Evolutionary conservation across 2,113 vertebrate species (phyloP), one percentile per base, ranked within the genome.

Genomic region (Synodontis membranacea): DNA sequence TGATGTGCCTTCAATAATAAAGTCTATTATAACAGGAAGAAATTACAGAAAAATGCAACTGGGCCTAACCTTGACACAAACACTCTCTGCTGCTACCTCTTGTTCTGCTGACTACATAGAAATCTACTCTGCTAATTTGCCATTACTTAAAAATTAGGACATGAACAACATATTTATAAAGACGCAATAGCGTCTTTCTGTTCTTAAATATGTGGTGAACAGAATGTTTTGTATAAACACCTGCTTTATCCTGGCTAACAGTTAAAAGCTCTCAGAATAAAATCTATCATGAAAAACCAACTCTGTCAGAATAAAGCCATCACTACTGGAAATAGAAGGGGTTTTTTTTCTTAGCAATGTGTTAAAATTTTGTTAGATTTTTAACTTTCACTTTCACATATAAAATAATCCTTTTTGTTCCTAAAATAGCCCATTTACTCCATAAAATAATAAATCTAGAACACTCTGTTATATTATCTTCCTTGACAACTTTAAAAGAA

Each of bases 31-130:
- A n/a, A 54, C 42, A n/a, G 42, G 42, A 75, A 28, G 28, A 66
- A 86, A 50, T n/a, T 85, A 78, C 28, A 86, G 21, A 42, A 15
- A 85, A 66, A 62, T 8, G 44, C 75, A 85, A 80, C 44, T 42
- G 46, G 25, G 21, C 75, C 34, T 50, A n/a, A 31, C n/a, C 39
- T 37, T 62, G 10, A 76, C 62, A 48, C 54, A 14, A 15, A 42
- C n/a, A 44, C 21, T 42, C 44, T 44, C 58, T 85, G 46, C 25
- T 58, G 44, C 74, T 50, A 50, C 46, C 46, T 44, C 52, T 66
- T 25, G 28, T 86, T 81, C 50, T 82, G 64, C 50, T 34, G 17
- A 54, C 62, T 70, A 80, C 44, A 54, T 50, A 34, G 37, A 58
- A 37, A 25, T 37, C 70, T 44, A 75, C 23, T 80, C 4, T 52